Evolutionary conservation across 1,140 invertebrate genomes (phyloP), one percentile per base, ranked within the genome.

Genomic region (Neotoxoptera formosana): DNA sequence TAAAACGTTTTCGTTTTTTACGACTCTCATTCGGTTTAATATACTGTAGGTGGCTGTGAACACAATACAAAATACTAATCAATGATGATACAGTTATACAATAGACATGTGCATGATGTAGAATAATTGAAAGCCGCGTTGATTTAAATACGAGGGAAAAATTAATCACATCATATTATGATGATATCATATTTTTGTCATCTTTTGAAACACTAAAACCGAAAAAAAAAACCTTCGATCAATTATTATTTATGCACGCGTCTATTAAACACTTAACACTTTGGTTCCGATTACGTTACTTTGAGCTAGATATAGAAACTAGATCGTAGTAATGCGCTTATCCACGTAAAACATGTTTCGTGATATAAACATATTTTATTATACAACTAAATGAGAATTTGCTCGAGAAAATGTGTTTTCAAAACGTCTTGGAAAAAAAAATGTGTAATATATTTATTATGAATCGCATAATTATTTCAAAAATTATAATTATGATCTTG

Each of bases 251-350:
- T 83, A 3, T 84, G 84, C 45, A 87, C 84, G n/a, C n/a, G 84
- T 87, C 48, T 87, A 47, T 87, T 47, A 3, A 47, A 48, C 17
- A 86, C 83, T 86, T 67, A 47, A 86, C 30, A 47, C 34, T 47
- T n/a, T 30, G 47, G 45, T 45, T 86, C 9, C 30, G 30, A 86
- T 41, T 86, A 45, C 30, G 23, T 86, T 86, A 36, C 30, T 30
- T 86, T 86, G 23, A 45, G 30, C 45, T 86, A 86, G 45, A 86
- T 30, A 87, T 87, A 87, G 41, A 84, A 41, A 84, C 83, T 84
- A 84, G 83, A 84, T 45, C 9, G 36, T 84, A 84, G 83, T 84
- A 84, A 25, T 84, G 23, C 23, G 83, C 83, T 84, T 84, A 84
- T 84, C 60, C n/a, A 45, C 23, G 23, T 41, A 45, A 20, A 87